phyloP scores from a whole-genome alignment of 2,113 vertebrate species.

The human (Homo sapiens) region DNA sequence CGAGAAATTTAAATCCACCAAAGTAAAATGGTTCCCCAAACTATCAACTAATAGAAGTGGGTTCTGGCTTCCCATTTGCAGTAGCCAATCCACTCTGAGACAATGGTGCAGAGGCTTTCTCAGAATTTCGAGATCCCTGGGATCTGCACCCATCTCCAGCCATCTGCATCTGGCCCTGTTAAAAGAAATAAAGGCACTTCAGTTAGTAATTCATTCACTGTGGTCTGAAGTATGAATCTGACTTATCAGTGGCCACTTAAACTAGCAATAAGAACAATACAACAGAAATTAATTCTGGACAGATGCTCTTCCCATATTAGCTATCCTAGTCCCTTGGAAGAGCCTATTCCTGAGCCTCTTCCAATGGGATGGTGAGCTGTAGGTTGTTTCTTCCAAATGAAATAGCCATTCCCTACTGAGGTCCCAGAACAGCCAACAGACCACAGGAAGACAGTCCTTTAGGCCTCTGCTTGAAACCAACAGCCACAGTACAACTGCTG shows the following conservation, averaged over 20 bases:
- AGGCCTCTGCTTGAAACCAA: slow-evolving; percentile 87
- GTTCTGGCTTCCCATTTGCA: slow-evolving; percentile 83
- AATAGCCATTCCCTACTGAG: slow-evolving; percentile 76
- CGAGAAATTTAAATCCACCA: not conserved
- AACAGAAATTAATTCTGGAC: not conserved
- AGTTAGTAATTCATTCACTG: not conserved
- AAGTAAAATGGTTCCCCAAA: slow-evolving; percentile 25
- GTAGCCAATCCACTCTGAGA: slow-evolving; percentile 44
- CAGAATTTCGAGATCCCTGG: slow-evolving; percentile 26
- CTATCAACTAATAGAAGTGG: slow-evolving; percentile 74
- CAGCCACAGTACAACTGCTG: slow-evolving; percentile 84
- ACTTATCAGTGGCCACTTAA: not conserved
- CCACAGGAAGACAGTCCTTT: slow-evolving; percentile 82
- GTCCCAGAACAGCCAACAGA: slow-evolving; percentile 83
- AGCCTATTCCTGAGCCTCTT: not conserved
- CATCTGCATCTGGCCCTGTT: slow-evolving; percentile 71
- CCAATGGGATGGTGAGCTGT: not conserved
- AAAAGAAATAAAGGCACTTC: slow-evolving; percentile 17
- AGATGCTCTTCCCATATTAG: not conserved
- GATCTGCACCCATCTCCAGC: slow-evolving; percentile 16
- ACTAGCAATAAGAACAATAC: not conserved
- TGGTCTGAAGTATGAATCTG: not conserved
- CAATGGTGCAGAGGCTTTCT: not conserved
- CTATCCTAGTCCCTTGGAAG: not conserved
- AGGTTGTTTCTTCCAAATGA: slow-evolving; percentile 86